Conservation (phyloP, 2,888 invertebrate genomes). For the Ceratothoa steindachneri region DNA sequence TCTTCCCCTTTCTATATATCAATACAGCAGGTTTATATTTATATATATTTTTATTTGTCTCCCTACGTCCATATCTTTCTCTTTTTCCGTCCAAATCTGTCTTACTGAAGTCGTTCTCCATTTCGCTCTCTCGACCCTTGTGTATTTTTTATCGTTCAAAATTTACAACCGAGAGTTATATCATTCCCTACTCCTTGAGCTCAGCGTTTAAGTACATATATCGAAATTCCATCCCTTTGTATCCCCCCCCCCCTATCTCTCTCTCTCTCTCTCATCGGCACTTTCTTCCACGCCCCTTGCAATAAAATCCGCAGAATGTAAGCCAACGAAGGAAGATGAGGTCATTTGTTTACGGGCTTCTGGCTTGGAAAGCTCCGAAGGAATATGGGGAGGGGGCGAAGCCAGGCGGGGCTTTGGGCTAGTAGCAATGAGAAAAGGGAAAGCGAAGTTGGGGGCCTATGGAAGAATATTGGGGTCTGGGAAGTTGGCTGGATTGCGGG, state of each 20-base stretch:
- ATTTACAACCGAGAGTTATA: not conserved
- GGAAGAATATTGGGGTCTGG: no score
- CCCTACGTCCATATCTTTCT: not conserved
- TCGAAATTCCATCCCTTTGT: not conserved
- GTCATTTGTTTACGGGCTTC: conserved; percentile 6
- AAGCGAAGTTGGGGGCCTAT: not conserved
- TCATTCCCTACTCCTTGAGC: not conserved
- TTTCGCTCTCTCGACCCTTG: not conserved
- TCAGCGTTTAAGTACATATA: not conserved
- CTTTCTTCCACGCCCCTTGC: conserved; percentile 10
- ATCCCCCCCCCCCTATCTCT: not conserved
- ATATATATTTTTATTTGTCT: not conserved
- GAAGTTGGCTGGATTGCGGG: no score
- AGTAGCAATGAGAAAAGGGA: not conserved
- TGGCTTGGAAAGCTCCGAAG: conserved; percentile 4
- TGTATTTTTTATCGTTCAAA: not conserved
- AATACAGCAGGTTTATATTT: not conserved
- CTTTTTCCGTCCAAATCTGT: not conserved
- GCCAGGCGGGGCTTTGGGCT: not conserved
- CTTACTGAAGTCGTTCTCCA: not conserved
- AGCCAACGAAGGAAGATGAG: conserved; percentile 12
- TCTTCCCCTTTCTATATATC: not conserved
- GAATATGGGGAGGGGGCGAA: conserved; percentile 2
- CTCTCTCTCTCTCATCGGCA: not conserved
- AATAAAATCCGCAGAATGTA: conserved; percentile 7